Evolutionary conservation across 2,113 vertebrate species (phyloP).

Genomic region (Caloenas nicobarica): DNA sequence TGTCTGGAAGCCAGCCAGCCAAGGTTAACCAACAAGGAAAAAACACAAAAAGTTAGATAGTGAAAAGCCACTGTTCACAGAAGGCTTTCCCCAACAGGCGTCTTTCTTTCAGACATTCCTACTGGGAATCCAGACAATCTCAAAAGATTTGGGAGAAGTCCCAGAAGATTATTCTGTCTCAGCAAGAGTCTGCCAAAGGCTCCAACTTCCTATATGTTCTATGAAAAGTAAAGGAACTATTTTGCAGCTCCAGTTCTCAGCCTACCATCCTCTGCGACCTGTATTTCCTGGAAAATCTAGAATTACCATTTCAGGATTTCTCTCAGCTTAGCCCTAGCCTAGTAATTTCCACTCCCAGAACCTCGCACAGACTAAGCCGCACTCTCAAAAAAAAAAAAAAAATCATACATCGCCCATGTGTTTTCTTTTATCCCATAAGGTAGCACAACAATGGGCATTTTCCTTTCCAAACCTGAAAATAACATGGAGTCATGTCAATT

Average conservation of each 20-base stretch:
- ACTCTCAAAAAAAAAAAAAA: not conserved
- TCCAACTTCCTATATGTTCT: not conserved
- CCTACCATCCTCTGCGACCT: not conserved
- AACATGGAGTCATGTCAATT: not conserved
- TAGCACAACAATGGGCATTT: not conserved
- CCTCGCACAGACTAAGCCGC: not conserved
- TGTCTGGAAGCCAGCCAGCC: not conserved
- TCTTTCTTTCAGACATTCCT: not conserved
- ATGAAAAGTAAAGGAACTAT: not conserved
- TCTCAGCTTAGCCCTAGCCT: not conserved
- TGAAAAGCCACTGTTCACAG: not conserved
- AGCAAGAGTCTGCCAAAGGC: not conserved
- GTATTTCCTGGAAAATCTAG: not conserved
- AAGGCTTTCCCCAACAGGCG: not conserved
- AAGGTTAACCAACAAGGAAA: not conserved
- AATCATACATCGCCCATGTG: rapidly evolving
- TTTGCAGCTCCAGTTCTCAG: not conserved
- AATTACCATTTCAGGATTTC: not conserved
- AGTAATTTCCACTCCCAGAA: not conserved
- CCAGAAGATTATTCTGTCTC: not conserved
- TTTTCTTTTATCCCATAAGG: not conserved
- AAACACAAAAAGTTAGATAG: not conserved
- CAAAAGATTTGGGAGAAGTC: not conserved
- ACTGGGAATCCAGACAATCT: not conserved
- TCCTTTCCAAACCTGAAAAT: not conserved